Base-by-base conservation (phyloP, 2,113 vertebrate species). In the Cebus imitator region DNA sequence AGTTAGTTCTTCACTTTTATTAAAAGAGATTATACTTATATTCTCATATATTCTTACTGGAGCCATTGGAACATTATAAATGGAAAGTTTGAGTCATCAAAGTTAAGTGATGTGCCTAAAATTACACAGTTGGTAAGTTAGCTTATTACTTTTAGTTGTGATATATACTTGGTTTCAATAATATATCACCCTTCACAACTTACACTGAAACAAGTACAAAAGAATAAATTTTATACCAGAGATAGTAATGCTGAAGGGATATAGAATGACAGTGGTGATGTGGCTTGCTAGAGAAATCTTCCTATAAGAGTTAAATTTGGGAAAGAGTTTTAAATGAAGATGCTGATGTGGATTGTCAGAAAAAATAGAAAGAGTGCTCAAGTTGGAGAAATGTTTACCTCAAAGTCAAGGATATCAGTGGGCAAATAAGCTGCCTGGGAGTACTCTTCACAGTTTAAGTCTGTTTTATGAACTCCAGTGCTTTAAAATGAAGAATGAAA, bases 221-320 rank as follows among this genome's bases (percentile, higher is more conserved):
- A 88, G 61, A 95, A 73, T 87, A 87, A 35, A 73, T 94, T 91
- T 91, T 30, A 91, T 85, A 89, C 50, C 80, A 91, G 76, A 88
- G 37, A 86, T 23, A 94, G 50, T 93, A 70, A 95, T 84, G 48
- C 57, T 84, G 17, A 76, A 7, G 50, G 30, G 30, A 87, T 80
- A 57, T 32, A 55, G 55, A 87, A 73, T 75, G 30, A 50, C 55
- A 27, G 7, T 91, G 32, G 30, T 75, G 32, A 61, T 40, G 45
- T 83, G 57, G 50, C 30, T 91, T 81, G 57, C 80, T 84, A 78
- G 17, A 70, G 27, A 91, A n/a, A 27, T 85, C 35, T 93, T 95
- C 40, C 16, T 93, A 2, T 1, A 25, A 64, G 27, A 73, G 64
- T 16, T 81, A 23, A 85, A 78, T 94, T 80, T 92, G 52, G 55